These are phyloP conservation scores for Epinephelus lanceolatus DNA, from an alignment of 2,113 vertebrate genomes.

Conservation along the genomic window DNA sequence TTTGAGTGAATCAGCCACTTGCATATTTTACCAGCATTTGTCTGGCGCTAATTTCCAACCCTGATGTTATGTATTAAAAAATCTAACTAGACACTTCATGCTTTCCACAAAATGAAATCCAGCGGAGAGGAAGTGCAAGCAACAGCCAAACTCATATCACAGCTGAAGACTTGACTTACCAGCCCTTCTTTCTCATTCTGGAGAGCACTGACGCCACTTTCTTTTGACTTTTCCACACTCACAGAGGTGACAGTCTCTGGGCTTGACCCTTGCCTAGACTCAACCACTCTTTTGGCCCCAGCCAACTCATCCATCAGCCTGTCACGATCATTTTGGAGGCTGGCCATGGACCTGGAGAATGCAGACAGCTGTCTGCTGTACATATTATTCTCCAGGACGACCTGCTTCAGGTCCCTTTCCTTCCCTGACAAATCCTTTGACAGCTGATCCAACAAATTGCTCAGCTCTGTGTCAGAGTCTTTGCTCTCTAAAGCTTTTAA, in stretches of 20 bases:
- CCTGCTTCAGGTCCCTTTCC: slow-evolving; percentile 80
- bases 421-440: slow-evolving; percentile 78
- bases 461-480: slow-evolving; percentile 74
- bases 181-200: slow-evolving; percentile 66
- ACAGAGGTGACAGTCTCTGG: slow-evolving; percentile 37
- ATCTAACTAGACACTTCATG: slow-evolving; percentile 54
- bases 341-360: slow-evolving; percentile 91
- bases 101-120: slow-evolving; percentile 43
- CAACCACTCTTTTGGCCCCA: slow-evolving; percentile 78
- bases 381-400: slow-evolving; percentile 75
- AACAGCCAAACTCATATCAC: slow-evolving; percentile 49
- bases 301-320: slow-evolving; percentile 86
- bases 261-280: slow-evolving; percentile 75
- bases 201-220: slow-evolving; percentile 61
- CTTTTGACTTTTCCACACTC: slow-evolving; percentile 67
- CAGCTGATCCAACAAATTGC: slow-evolving; percentile 76
- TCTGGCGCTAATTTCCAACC: too few species aligned
- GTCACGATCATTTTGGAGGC: slow-evolving; percentile 90
- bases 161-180: slow-evolving; percentile 83
- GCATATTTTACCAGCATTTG: too few species aligned
- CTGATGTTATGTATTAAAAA: not conserved
- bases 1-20: too few species aligned
- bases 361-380: slow-evolving; percentile 85
- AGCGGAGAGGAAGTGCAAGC: slow-evolving; percentile 50
- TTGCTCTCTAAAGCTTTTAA: slow-evolving; percentile 74